These are phyloP conservation scores for Electrona antarctica DNA, from an alignment of 2,113 vertebrate genomes.

Conservation along the genomic window DNA sequence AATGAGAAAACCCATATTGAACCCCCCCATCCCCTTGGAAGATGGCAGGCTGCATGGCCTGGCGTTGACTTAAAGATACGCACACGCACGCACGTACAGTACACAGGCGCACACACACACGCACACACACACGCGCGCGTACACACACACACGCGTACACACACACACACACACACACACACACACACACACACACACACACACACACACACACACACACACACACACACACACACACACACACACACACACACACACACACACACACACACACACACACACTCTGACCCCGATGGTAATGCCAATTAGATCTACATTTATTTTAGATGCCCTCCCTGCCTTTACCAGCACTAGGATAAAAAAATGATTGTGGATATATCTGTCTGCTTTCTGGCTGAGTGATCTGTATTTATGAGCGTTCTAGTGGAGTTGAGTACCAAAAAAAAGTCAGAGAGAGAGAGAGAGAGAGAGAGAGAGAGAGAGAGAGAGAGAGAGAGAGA, in stretches of 20 bases:
- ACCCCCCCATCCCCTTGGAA: constrained; percentile 56
- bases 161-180: no score
- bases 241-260: constrained; percentile 45
- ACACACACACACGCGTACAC: no score
- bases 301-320: constrained; percentile 79
- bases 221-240: no score
- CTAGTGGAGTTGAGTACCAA: constrained; percentile 45
- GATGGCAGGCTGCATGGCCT: constrained; percentile 60
- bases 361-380: constrained; percentile 70
- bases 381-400: constrained; percentile 42
- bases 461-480: constrained; percentile 14
- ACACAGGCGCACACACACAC: not conserved
- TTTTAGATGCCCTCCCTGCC: constrained; percentile 72
- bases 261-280: constrained; percentile 62
- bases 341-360: constrained; percentile 68
- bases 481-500: no score
- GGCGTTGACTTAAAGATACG: constrained; percentile 78
- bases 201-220: no score
- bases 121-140: not conserved
- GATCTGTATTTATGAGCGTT: constrained; percentile 78
- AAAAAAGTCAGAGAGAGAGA: constrained; percentile 4
- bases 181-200: no score
- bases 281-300: constrained; percentile 72
- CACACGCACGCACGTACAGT: not conserved
- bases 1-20: constrained; percentile 82